Evolutionary conservation across 2,113 vertebrate species (phyloP).

Genomic region (Bubo blakistoni): DNA sequence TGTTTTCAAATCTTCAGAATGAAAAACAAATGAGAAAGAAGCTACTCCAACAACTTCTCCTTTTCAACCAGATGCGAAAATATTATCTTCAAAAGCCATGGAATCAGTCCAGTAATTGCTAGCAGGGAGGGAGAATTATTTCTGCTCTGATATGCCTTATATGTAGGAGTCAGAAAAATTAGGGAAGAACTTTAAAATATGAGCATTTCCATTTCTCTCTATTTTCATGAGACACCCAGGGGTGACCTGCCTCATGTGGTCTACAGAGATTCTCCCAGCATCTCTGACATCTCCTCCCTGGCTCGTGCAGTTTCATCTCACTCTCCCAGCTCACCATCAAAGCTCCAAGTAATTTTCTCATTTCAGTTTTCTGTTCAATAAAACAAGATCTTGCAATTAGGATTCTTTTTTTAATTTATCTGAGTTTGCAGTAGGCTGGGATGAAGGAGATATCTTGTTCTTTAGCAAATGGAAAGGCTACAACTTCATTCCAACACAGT

Average conservation of each 20-base stretch:
- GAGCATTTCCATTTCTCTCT: background rate
- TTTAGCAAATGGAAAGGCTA: background rate
- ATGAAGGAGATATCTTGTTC: background rate
- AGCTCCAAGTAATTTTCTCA: background rate
- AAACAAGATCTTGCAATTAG: background rate
- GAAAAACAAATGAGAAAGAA: background rate
- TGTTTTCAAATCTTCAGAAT: background rate
- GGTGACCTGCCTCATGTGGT: background rate
- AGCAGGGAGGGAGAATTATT: background rate
- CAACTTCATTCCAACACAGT: background rate
- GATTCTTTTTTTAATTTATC: background rate
- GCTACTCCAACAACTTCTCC: background rate
- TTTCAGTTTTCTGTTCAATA: background rate
- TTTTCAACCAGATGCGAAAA: background rate
- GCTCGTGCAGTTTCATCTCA: background rate
- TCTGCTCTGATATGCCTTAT: background rate
- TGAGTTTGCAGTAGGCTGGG: slow-evolving; percentile 9
- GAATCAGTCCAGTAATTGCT: slow-evolving; percentile 17
- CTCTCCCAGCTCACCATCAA: background rate
- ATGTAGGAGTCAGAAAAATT: background rate
- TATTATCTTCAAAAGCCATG: slow-evolving; percentile 11
- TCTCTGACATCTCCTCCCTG: background rate
- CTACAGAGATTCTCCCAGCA: background rate
- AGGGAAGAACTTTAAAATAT: background rate
- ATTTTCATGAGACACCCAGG: background rate